Evolutionary conservation across 2,888 invertebrate genomes (phyloP).

Genomic region (Spisula subtruncata): DNA sequence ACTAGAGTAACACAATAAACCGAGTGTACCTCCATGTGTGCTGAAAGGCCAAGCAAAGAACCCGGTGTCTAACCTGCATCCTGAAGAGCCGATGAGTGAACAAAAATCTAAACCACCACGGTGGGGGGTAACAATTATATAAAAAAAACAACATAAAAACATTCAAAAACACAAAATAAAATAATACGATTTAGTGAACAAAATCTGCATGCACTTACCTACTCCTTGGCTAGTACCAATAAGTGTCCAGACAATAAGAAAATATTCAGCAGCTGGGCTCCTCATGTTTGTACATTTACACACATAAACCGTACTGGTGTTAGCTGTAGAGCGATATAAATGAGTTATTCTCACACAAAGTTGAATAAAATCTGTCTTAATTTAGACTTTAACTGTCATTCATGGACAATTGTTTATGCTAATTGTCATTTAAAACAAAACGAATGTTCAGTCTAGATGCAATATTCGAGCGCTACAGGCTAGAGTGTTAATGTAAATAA

Average conservation of each 20-base stretch:
- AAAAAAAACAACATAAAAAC: background rate
- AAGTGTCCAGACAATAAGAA: background rate
- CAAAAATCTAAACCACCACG: too few species aligned
- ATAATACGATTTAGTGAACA: background rate
- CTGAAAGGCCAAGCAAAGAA: too few species aligned
- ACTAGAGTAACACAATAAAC: too few species aligned
- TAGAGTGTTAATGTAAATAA: too few species aligned
- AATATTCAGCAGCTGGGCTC: background rate
- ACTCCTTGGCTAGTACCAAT: background rate
- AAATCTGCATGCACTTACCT: background rate
- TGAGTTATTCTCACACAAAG: slow-evolving; percentile 7
- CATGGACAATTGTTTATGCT: background rate
- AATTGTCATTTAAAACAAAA: background rate
- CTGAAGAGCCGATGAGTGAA: too few species aligned
- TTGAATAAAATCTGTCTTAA: background rate
- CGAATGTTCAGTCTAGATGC: background rate
- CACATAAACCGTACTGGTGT: background rate
- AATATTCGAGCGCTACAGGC: background rate
- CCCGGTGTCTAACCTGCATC: too few species aligned
- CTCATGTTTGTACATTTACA: background rate
- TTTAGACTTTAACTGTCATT: background rate
- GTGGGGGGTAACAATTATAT: background rate
- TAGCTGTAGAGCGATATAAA: background rate
- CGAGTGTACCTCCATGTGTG: too few species aligned
- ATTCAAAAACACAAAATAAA: background rate